Base-by-base conservation (phyloP, 2,888 invertebrate species). In the Mythimna ferrago region DNA sequence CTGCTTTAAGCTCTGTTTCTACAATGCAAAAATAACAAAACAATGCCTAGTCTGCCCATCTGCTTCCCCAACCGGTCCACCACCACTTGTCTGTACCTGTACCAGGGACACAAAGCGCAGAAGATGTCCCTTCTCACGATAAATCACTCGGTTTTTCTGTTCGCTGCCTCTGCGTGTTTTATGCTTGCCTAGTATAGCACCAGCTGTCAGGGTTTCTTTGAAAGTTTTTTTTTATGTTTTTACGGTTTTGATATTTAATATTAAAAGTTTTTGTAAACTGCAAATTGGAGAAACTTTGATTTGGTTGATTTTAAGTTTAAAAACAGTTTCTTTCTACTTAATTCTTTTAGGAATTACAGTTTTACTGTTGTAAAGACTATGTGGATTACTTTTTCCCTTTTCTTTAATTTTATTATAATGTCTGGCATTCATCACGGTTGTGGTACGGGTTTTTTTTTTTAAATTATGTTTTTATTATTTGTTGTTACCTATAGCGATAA, bases 121-220 rank as follows among this genome's bases (percentile, higher is more conserved):
- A 91, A 92, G 93, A 92, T 93, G 93, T 93, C 93, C 87, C 91
- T 93, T 94, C 94, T 92, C 94, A 94, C 94, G 91, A 94, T 94
- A 94, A 94, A 94, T 94, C 94, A 94, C 91, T 90, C 69, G 75
- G 87, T 92, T 92, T 92, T 93, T 91, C 91, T 92, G 88, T 90
- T 91, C 89, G 86, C 85, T 80, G 90, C 89, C 92, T 92, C 90
- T 89, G 89, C 89, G 91, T 91, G 92, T 93, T 93, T 94, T 93
- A 94, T 94, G 91, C 89, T 85, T 81, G 88, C 90, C 89, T 89
- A 88, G 92, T 92, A 89, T 78, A 76, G 70, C 80, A 82, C 83
- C 82, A 86, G 78, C 82, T 89, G 91, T 88, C 88, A 89, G 86
- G 71, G 86, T 85, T 87, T 87, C 87, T 89, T 63, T 71, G 1